Evolutionary conservation across 2,888 invertebrate species (phyloP), one percentile per base, ranked within the genome.

Genomic region (Cryptocephalus moraei): DNA sequence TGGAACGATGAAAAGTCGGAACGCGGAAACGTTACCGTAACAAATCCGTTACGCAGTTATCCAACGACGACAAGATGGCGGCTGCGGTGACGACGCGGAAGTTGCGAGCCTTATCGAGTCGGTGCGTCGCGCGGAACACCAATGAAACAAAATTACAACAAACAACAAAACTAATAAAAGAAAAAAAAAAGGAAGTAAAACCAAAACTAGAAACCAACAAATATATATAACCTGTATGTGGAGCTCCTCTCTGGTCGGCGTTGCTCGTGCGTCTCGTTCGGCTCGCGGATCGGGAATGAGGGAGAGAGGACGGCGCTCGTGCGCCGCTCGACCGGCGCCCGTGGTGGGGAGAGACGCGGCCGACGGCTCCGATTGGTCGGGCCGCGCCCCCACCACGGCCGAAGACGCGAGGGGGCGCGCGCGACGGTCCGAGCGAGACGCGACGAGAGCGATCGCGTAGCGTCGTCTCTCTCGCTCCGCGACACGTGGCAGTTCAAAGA

Each of bases 401-500:
- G 55, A 57, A 55, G 22, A 4, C 55, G 57, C 62, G 63, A 65
- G 62, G 64, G 63, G 62, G 56, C 63, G 64, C 63, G 64, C 63
- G 53, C 51, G 51, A 53, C 22, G 22, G 22, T 22, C 22, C 22
- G 22, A 22, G 22, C 22, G 22, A 2, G 22, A 22, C 3, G 6
- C 2, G 3, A 6, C 43, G 44, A 40, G 45, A 47, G 42, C 45
- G 46, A 36, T 33, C 45, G 48, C 39, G 40, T 56, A 51, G 53
- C 51, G 45, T 56, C 47, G 45, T 62, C 61, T 59, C 51, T 49
- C 52, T 61, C 53, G 47, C 51, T 49, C 58, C 44, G 53, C 50
- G 58, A 64, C 64, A 64, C 64, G 63, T 64, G 64, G 62, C 63
- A 51, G 64, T 62, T 62, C 62, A 60, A 55, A 60, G 64, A 64